phyloP scores from a whole-genome alignment of 2,888 invertebrate genomes.

The Orchesella flavescens region DNA sequence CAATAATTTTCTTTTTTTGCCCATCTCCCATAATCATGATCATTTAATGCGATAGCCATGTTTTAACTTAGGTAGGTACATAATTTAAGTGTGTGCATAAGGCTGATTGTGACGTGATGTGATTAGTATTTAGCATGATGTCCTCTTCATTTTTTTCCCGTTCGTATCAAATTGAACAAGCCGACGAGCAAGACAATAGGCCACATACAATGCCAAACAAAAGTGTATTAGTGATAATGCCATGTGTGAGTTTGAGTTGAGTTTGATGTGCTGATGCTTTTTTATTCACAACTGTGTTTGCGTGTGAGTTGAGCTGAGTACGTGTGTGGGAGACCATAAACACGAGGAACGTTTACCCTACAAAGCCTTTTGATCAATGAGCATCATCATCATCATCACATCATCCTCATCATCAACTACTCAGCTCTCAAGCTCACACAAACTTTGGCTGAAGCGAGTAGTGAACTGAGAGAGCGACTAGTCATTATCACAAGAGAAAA shows the following conservation, averaged over 20 bases:
- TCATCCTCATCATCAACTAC: constrained; percentile 9
- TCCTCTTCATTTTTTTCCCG: constrained; percentile 15
- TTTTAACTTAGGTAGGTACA: constrained; percentile 26
- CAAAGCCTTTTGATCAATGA: constrained; percentile 46
- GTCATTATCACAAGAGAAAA: constrained; percentile 32
- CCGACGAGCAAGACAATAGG: constrained; percentile 31
- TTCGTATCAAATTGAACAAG: constrained; percentile 26
- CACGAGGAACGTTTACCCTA: constrained; percentile 39
- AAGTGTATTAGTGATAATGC: too few species aligned
- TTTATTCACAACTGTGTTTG: background rate
- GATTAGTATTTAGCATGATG: constrained; percentile 38
- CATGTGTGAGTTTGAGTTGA: too few species aligned
- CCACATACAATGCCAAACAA: background rate
- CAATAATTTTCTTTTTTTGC: constrained; percentile 14
- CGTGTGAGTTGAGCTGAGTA: background rate
- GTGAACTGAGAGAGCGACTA: background rate
- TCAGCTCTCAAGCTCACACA: background rate
- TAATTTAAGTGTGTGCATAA: constrained; percentile 1
- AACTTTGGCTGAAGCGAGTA: background rate
- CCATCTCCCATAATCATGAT: constrained; percentile 24
- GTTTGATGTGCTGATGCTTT: too few species aligned
- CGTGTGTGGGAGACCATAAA: constrained; percentile 46
- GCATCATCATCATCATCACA: constrained; percentile 17
- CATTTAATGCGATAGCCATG: constrained; percentile 59
- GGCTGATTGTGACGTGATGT: background rate